phyloP scores from a whole-genome alignment of 2,888 invertebrate genomes.

The Drosophila quinaria region DNA sequence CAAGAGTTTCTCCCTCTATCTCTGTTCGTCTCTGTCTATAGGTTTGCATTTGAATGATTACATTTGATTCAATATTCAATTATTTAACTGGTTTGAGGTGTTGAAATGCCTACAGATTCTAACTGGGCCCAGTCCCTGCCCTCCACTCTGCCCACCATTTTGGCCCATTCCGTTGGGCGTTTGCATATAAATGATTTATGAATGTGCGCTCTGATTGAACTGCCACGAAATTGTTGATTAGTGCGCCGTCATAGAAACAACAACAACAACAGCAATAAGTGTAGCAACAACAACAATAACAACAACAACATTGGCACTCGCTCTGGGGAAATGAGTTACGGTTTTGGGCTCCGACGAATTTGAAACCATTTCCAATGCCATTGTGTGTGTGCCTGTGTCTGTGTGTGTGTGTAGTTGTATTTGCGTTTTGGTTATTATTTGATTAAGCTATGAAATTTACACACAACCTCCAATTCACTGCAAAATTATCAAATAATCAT shows the following conservation, averaged over 20 bases:
- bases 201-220: conserved; percentile 74
- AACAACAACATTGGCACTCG: conserved; percentile 30
- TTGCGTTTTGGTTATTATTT: conserved; percentile 51
- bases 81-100: conserved; percentile 79
- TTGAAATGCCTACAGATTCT: conserved; percentile 67
- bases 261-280: conserved; percentile 37
- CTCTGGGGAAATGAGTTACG: conserved; percentile 73
- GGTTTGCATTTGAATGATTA: conserved; percentile 79
- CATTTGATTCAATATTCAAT: conserved; percentile 82
- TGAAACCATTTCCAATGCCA: conserved; percentile 28
- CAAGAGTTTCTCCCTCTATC: conserved; percentile 4
- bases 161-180: conserved; percentile 41
- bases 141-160: background rate
- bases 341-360: conserved; percentile 47
- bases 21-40: conserved; percentile 40
- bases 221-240: conserved; percentile 76
- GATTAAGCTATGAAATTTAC: conserved; percentile 45
- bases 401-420: conserved; percentile 17
- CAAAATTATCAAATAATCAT: conserved; percentile 16
- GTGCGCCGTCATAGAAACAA: conserved; percentile 66
- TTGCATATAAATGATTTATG: conserved; percentile 80
- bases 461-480: conserved; percentile 23
- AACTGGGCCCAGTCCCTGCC: background rate
- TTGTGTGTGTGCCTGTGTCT: conserved; percentile 8
- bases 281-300: conserved; percentile 37